A percentile compares a stretch with the other conserved stretches of the same genome.
phyloP scores from a whole-genome alignment of 2,113 vertebrate species.

The Pituophis catenifer region DNA sequence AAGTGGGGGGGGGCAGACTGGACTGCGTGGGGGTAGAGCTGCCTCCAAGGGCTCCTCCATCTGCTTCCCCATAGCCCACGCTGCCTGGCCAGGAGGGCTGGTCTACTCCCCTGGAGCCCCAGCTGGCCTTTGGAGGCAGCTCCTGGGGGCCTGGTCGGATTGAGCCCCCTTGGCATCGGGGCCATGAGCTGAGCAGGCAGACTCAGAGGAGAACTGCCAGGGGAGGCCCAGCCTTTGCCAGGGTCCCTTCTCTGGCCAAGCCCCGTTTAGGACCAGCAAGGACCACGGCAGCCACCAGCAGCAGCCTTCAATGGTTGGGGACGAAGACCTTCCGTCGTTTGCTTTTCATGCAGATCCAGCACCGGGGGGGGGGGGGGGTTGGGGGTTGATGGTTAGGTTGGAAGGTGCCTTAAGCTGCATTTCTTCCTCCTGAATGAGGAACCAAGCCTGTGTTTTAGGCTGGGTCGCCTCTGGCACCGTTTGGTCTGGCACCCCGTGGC shows the following conservation, averaged over 20 bases:
- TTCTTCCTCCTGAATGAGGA: not conserved
- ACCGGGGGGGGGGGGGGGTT: rapidly evolving
- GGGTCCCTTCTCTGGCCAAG: not conserved
- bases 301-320: not conserved
- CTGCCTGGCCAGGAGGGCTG: no score
- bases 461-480: not conserved
- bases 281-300: not conserved
- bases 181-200: not conserved
- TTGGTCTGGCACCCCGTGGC: not conserved
- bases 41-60: not conserved
- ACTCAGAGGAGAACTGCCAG: not conserved
- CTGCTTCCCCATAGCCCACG: not conserved
- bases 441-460: not conserved
- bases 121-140: not conserved
- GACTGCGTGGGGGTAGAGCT: not conserved
- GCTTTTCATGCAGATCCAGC: not conserved
- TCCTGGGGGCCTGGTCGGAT: not conserved
- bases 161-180: not conserved
- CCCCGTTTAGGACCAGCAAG: not conserved
- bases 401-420: not conserved
- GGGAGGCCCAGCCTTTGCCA: not conserved
- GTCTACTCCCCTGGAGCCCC: not conserved
- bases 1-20: constrained; percentile 41
- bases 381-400: not conserved
- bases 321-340: no score